A percentile compares a stretch with the other conserved stretches of the same genome.
Evolutionary conservation across 2,888 invertebrate genomes (phyloP).

Genomic region (Lagria hirta): DNA sequence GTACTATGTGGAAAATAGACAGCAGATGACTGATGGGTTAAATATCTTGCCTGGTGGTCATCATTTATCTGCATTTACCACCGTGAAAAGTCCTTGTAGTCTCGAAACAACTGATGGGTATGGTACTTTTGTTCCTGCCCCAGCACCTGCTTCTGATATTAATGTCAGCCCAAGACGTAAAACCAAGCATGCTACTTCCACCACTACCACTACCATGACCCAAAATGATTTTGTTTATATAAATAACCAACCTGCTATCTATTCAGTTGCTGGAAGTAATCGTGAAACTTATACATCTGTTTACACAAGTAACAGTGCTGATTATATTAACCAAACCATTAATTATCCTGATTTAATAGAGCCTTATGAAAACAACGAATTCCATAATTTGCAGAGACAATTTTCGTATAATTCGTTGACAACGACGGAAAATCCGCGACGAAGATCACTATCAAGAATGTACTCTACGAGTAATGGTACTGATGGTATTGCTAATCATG

Average conservation of each 20-base stretch:
- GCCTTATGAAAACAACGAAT: slow-evolving; percentile 58
- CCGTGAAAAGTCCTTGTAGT: slow-evolving; percentile 57
- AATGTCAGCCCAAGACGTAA: slow-evolving; percentile 58
- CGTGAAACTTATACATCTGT: slow-evolving; percentile 73
- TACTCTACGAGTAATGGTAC: slow-evolving; percentile 57
- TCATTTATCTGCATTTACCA: slow-evolving; percentile 59
- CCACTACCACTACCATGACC: slow-evolving; percentile 40
- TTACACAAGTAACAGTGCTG: slow-evolving; percentile 68
- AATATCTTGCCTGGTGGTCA: slow-evolving; percentile 55
- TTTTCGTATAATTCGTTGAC: slow-evolving; percentile 60
- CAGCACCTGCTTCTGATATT: slow-evolving; percentile 57
- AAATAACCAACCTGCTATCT: slow-evolving; percentile 67
- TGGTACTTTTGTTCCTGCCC: slow-evolving; percentile 58
- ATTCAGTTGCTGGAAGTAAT: slow-evolving; percentile 73
- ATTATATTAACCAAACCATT: slow-evolving; percentile 62
- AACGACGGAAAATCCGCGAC: slow-evolving; percentile 50
- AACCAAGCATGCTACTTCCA: slow-evolving; percentile 48
- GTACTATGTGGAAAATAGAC: slow-evolving; percentile 31
- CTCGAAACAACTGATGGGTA: slow-evolving; percentile 55
- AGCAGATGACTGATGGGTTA: slow-evolving; percentile 41
- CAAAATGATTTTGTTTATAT: slow-evolving; percentile 55
- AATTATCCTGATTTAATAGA: slow-evolving; percentile 71
- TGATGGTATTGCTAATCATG: slow-evolving; percentile 64
- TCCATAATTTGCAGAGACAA: slow-evolving; percentile 54
- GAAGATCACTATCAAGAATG: slow-evolving; percentile 60